Evolutionary conservation across 1,140 invertebrate genomes (phyloP).

Genomic region (Pseudachorutes palmiensis): DNA sequence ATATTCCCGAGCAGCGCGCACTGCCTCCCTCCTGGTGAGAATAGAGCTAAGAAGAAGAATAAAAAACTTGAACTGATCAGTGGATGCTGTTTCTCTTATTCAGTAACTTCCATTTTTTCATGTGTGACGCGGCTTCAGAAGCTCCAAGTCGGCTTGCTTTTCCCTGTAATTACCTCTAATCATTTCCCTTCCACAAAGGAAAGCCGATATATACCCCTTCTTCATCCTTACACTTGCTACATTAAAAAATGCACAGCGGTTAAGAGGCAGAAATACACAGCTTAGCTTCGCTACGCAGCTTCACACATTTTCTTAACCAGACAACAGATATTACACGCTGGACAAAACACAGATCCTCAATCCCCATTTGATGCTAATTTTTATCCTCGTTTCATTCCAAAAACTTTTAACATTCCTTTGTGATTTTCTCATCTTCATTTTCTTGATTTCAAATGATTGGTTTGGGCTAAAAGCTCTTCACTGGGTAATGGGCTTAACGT

Average conservation of each 20-base stretch:
- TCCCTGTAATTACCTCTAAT: slow-evolving; percentile 40
- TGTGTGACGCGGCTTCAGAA: slow-evolving; percentile 39
- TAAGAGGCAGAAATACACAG: not conserved
- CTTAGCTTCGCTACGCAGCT: not conserved
- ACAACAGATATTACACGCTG: too few species aligned
- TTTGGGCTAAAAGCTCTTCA: not conserved
- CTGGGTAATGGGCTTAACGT: too few species aligned
- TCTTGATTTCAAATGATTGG: not conserved
- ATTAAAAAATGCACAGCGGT: not conserved
- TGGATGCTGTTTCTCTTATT: not conserved
- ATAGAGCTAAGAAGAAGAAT: slow-evolving; percentile 1
- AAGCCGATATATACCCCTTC: slow-evolving; percentile 34
- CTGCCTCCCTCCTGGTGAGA: not conserved
- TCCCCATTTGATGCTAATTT: slow-evolving; percentile 6
- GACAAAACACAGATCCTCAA: too few species aligned
- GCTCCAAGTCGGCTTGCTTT: slow-evolving; percentile 39
- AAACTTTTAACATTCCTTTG: slow-evolving; percentile 8
- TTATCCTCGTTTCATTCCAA: not conserved
- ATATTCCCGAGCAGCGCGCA: not conserved
- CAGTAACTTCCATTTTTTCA: slow-evolving; percentile 24
- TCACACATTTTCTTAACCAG: not conserved
- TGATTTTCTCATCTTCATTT: slow-evolving; percentile 6
- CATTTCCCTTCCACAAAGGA: slow-evolving; percentile 39
- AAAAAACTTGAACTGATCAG: slow-evolving; percentile 24
- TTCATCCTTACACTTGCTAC: too few species aligned